Evolutionary conservation across 1,140 invertebrate species (phyloP).

Genomic region (Drosophila guanche): DNA sequence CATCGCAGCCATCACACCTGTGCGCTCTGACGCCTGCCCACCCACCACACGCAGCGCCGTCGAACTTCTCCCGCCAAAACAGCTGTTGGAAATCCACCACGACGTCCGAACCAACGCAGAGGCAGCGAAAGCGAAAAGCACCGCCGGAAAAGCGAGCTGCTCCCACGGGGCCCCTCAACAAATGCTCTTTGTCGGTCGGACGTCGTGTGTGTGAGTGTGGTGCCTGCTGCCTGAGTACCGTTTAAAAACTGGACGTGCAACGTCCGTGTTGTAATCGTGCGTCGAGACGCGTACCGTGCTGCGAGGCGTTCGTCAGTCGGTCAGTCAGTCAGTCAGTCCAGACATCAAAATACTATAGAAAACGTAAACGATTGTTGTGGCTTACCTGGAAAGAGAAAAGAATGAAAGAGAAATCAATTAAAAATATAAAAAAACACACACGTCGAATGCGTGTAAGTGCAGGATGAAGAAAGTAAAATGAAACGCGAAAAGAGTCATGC

Average conservation of each 20-base stretch:
- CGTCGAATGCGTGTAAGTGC: slow-evolving; percentile 43
- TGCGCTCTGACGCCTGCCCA: no score
- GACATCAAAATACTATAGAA: slow-evolving; percentile 6
- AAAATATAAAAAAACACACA: background rate
- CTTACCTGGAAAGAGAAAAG: slow-evolving; percentile 38
- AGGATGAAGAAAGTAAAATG: background rate
- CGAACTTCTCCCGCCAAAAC: no score
- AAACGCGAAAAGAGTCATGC: slow-evolving; percentile 17
- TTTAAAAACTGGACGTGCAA: slow-evolving; percentile 63
- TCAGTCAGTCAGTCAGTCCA: slow-evolving; percentile 18
- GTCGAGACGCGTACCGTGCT: slow-evolving; percentile 1
- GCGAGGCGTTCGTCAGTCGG: slow-evolving; percentile 16
- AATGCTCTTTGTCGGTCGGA: no score
- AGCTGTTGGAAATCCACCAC: no score
- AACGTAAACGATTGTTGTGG: slow-evolving; percentile 2
- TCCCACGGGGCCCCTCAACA: no score
- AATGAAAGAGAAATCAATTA: background rate
- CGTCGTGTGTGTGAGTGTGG: no score
- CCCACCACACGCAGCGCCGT: no score
- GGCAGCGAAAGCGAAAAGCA: no score
- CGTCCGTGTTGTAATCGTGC: slow-evolving; percentile 3
- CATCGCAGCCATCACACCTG: no score
- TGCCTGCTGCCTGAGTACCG: no score
- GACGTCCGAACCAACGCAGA: no score
- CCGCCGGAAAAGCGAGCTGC: no score